Percentiles rank a stretch among this genome's conserved stretches.
phyloP scores from a whole-genome alignment of 37 sponge, comb jelly and placozoan genomes.

The Geodia barretti region DNA sequence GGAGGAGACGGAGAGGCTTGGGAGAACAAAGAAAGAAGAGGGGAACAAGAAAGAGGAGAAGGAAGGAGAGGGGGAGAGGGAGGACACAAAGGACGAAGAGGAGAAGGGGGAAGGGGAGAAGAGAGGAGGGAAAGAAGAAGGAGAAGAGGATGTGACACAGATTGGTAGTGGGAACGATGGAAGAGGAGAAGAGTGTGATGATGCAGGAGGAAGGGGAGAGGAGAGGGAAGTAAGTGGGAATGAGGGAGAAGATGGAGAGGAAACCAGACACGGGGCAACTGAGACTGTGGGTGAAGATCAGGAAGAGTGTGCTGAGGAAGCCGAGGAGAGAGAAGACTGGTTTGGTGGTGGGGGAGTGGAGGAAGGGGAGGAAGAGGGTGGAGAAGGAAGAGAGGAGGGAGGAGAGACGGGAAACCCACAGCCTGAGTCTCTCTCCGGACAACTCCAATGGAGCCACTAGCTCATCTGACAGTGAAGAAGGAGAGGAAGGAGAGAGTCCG shows the following conservation, averaged over 20 bases:
- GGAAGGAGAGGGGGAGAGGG: slow-evolving; percentile 15
- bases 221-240: background rate
- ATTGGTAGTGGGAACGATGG: background rate
- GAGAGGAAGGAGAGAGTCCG: background rate
- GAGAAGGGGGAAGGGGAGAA: background rate
- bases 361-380: background rate
- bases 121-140: background rate
- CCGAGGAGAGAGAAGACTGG: background rate
- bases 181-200: background rate
- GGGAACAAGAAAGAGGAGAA: slow-evolving; percentile 2
- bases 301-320: background rate
- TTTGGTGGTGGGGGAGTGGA: background rate
- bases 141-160: background rate
- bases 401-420: background rate
- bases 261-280: background rate
- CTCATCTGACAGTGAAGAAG: background rate
- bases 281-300: background rate
- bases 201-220: background rate
- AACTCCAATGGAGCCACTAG: background rate
- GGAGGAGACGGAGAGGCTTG: slow-evolving; percentile 28
- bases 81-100: background rate
- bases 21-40: background rate
- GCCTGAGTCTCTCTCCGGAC: background rate
- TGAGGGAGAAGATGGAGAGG: background rate
- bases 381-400: background rate